Evolutionary conservation across 2,113 vertebrate species (phyloP).

Genomic region (Electrona antarctica): DNA sequence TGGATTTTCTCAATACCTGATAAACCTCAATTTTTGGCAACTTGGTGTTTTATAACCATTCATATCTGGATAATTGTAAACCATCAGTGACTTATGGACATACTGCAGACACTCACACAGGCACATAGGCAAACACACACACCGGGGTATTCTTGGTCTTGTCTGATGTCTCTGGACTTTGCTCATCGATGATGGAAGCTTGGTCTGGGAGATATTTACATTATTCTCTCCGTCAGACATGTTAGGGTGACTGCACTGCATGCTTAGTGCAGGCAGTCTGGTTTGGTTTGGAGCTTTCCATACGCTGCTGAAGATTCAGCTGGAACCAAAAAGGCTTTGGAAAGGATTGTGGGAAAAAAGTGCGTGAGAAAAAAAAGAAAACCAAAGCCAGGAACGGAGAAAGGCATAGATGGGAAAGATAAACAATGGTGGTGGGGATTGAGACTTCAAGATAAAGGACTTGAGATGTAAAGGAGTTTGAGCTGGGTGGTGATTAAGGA

Average conservation of each 20-base stretch:
- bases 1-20: not conserved
- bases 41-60: not conserved
- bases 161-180: slow-evolving; percentile 11
- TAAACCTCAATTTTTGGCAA: not conserved
- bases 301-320: slow-evolving; percentile 25
- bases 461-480: not conserved
- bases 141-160: not conserved
- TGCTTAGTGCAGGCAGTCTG: slow-evolving; percentile 26
- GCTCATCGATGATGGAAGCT: slow-evolving; percentile 7
- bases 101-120: not conserved
- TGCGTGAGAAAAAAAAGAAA: not conserved
- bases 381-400: not conserved
- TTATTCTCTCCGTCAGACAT: slow-evolving; percentile 28
- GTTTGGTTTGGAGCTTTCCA: slow-evolving; percentile 37
- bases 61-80: slow-evolving; percentile 1
- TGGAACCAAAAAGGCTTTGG: slow-evolving; percentile 14
- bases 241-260: slow-evolving; percentile 15
- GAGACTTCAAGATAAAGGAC: not conserved
- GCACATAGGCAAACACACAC: not conserved
- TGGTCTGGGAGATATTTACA: slow-evolving; percentile 30
- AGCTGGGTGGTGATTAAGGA: slow-evolving; percentile 1
- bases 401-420: slow-evolving; percentile 8
- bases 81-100: not conserved
- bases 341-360: not conserved
- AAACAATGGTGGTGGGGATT: slow-evolving; percentile 10